These are phyloP conservation scores for Orius insidiosus DNA, from an alignment of 1,140 invertebrate genomes.

Conservation along the genomic window DNA sequence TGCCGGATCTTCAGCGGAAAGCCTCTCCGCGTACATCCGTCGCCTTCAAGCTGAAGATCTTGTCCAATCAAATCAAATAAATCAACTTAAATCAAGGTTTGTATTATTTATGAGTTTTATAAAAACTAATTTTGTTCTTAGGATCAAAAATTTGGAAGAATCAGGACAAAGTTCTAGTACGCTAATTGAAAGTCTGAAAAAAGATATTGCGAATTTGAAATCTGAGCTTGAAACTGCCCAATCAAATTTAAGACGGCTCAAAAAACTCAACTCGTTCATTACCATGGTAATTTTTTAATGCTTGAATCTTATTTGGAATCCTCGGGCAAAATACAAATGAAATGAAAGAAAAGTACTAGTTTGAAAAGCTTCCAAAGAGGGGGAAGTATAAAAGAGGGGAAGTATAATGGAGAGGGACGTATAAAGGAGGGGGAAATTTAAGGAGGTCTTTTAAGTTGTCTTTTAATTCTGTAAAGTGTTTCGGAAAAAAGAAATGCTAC, in stretches of 20 bases:
- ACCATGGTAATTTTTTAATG: constrained; percentile 15
- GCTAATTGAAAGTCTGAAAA: constrained; percentile 17
- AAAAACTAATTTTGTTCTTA: constrained; percentile 3
- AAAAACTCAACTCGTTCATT: constrained; percentile 20
- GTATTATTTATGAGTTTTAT: too few species aligned
- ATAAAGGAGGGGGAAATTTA: too few species aligned
- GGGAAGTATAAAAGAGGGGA: too few species aligned
- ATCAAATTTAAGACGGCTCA: constrained; percentile 15
- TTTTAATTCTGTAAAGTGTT: too few species aligned
- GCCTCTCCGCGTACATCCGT: constrained; percentile 11
- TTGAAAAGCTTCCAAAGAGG: too few species aligned
- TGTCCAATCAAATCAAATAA: constrained; percentile 13
- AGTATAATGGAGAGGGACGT: too few species aligned
- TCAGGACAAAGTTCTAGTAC: constrained; percentile 16
- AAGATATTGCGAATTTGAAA: too few species aligned
- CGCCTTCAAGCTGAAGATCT: constrained; percentile 15
- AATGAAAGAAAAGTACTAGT: too few species aligned
- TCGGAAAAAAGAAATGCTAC: too few species aligned
- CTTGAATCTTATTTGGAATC: too few species aligned
- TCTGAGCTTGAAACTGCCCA: constrained; percentile 13
- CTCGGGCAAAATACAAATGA: too few species aligned
- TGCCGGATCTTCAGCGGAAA: neutral
- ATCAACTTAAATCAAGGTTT: constrained; percentile 15
- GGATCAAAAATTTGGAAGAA: constrained; percentile 12
- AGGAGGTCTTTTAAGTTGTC: too few species aligned